Evolutionary conservation across 2,888 invertebrate species (phyloP).

Genomic region (Torymus texanus): DNA sequence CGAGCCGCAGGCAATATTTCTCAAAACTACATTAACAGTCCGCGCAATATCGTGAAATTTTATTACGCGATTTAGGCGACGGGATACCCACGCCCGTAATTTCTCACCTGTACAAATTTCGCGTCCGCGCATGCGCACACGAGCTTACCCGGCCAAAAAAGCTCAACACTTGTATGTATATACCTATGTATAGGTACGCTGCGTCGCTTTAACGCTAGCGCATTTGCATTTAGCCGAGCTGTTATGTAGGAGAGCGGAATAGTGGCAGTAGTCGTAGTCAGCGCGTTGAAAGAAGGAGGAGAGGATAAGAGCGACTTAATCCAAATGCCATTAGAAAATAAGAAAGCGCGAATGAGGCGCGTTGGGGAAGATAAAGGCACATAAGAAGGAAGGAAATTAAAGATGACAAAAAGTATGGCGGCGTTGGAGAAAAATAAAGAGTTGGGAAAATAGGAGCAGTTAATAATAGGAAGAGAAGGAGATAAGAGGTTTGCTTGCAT

Average conservation of each 20-base stretch:
- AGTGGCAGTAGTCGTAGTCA: not conserved
- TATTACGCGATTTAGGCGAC: not conserved
- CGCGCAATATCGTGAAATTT: not conserved
- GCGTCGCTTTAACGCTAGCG: conserved; percentile 51
- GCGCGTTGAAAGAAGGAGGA: conserved; percentile 19
- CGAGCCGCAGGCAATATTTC: conserved; percentile 65
- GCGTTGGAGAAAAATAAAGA: conserved; percentile 10
- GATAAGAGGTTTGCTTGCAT: not conserved
- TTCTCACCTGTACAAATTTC: conserved; percentile 23
- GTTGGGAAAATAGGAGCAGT: conserved; percentile 24
- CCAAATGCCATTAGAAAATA: conserved; percentile 60
- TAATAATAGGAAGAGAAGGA: conserved; percentile 13
- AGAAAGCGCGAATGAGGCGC: conserved; percentile 53
- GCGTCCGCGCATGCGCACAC: conserved; percentile 14
- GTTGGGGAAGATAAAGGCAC: not conserved
- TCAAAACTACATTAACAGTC: conserved; percentile 55
- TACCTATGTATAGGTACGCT: conserved; percentile 48
- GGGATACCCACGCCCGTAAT: not conserved
- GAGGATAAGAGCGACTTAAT: conserved; percentile 55
- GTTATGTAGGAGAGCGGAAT: too few relatives aligned
- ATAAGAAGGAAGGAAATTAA: conserved; percentile 10
- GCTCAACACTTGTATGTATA: too few relatives aligned
- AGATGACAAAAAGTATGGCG: conserved; percentile 6
- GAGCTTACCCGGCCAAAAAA: conserved; percentile 35
- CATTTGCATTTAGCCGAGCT: conserved; percentile 58